phyloP scores from a whole-genome alignment of 2,888 invertebrate species.

The Agrypnus murinus region DNA sequence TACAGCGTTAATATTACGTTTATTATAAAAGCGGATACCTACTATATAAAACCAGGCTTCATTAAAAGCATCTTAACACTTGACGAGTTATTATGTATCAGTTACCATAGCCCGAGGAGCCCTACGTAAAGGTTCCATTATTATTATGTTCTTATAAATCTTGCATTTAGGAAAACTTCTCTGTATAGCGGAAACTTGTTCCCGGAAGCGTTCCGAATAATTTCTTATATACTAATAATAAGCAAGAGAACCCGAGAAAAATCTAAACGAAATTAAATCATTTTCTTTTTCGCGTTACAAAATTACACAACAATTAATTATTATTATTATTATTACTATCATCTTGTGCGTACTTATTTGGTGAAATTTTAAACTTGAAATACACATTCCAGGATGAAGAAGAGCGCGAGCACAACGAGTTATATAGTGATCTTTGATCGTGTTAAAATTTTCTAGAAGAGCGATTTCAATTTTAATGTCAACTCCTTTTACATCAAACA shows the following conservation, averaged over 20 bases:
- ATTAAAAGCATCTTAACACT: slow-evolving; percentile 65
- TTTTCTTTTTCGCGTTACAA: too few species aligned
- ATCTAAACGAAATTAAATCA: too few species aligned
- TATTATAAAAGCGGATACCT: slow-evolving; percentile 45
- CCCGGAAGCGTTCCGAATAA: slow-evolving; percentile 26
- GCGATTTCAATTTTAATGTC: slow-evolving; percentile 72
- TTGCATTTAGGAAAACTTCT: slow-evolving; percentile 26
- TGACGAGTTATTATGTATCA: slow-evolving; percentile 61
- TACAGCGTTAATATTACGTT: too few species aligned
- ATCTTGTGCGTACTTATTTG: too few species aligned
- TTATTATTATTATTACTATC: too few species aligned
- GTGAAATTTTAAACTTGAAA: not conserved
- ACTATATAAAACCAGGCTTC: slow-evolving; percentile 58
- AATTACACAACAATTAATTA: too few species aligned
- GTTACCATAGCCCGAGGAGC: slow-evolving; percentile 57
- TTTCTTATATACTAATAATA: slow-evolving; percentile 17
- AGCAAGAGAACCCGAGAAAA: slow-evolving; percentile 9
- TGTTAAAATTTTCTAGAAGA: slow-evolving; percentile 68
- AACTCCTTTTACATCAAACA: slow-evolving; percentile 72
- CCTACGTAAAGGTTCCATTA: slow-evolving; percentile 35
- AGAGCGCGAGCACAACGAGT: slow-evolving; percentile 42
- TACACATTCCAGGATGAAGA: slow-evolving; percentile 8
- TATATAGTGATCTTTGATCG: slow-evolving; percentile 70
- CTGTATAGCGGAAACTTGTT: slow-evolving; percentile 47
- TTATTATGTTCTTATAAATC: slow-evolving; percentile 42